Percentiles rank a stretch among this genome's conserved stretches.
These are phyloP conservation scores for Eptatretus atami DNA, from an alignment of 2,797 vertebrate genomes.

Conservation along the genomic window DNA sequence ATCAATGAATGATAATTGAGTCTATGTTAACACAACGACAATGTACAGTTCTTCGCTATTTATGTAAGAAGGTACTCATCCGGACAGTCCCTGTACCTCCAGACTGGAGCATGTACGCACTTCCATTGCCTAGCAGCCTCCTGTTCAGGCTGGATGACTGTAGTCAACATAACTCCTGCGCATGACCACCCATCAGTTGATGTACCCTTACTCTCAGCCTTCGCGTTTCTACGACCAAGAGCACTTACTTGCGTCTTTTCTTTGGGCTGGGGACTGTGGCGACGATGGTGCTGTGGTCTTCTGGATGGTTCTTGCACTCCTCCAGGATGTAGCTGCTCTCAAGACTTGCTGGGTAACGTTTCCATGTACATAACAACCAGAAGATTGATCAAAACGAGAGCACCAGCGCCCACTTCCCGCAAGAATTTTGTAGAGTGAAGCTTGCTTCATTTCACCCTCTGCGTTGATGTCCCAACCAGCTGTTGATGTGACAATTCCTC, in stretches of 20 bases:
- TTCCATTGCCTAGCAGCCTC: slow-evolving; percentile 80
- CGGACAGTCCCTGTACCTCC: slow-evolving; percentile 97
- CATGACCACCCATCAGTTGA: slow-evolving; percentile 20
- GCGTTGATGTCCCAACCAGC: background rate
- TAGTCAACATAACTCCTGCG: slow-evolving; percentile 99
- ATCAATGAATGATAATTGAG: no score
- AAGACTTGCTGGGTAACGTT: slow-evolving; percentile 83
- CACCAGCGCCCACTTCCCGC: slow-evolving; percentile 83
- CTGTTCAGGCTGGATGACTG: slow-evolving; percentile 73
- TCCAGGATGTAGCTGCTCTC: slow-evolving; percentile 82
- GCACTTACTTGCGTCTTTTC: background rate
- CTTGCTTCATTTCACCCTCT: slow-evolving; percentile 26
- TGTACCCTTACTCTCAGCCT: background rate
- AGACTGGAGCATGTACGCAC: slow-evolving; percentile 73
- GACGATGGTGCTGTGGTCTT: slow-evolving; percentile 60
- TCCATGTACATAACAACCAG: slow-evolving; percentile 99
- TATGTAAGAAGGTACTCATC: slow-evolving; percentile 22
- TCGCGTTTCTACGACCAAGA: background rate
- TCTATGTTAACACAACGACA: no score
- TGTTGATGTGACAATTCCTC: background rate
- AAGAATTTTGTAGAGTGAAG: slow-evolving; percentile 95
- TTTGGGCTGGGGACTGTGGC: slow-evolving; percentile 19
- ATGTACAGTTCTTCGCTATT: no score
- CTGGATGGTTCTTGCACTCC: slow-evolving; percentile 42
- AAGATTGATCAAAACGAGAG: slow-evolving; percentile 90